phyloP scores from a whole-genome alignment of 2,113 vertebrate genomes.

The Albula goreensis region DNA sequence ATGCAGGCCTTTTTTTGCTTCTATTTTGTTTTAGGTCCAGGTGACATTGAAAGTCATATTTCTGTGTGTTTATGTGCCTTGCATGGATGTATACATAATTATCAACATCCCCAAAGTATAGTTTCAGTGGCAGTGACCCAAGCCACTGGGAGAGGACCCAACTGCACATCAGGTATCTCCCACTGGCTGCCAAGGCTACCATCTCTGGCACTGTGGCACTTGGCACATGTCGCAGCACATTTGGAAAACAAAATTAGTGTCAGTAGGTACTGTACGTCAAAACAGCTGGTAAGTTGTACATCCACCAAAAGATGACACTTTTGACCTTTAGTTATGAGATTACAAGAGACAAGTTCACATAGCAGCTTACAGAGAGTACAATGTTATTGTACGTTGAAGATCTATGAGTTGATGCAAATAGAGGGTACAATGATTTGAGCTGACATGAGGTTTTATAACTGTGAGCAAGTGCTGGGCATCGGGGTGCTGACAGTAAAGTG shows the following conservation, averaged over 20 bases:
- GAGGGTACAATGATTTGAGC: not conserved
- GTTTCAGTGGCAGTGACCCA: slow-evolving; percentile 26
- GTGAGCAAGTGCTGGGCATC: not conserved
- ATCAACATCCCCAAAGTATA: slow-evolving; percentile 31
- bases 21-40: not conserved
- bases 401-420: not conserved
- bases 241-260: slow-evolving; percentile 21
- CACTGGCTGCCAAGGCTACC: slow-evolving; percentile 31
- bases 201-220: slow-evolving; percentile 20
- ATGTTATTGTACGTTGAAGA: not conserved
- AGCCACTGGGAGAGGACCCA: slow-evolving; percentile 15
- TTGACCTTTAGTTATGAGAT: slow-evolving; percentile 45
- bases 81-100: not conserved
- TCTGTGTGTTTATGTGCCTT: slow-evolving; percentile 8
- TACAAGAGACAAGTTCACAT: slow-evolving; percentile 14
- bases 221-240: not conserved
- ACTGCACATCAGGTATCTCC: slow-evolving; percentile 28
- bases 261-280: slow-evolving; percentile 24
- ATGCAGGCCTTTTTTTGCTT: not conserved
- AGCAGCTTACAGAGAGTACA: not conserved
- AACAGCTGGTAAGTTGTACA: slow-evolving; percentile 44
- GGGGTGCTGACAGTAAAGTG: not conserved
- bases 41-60: slow-evolving; percentile 3
- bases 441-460: not conserved
- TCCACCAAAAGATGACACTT: slow-evolving; percentile 28